Evolutionary conservation across 2,888 invertebrate species (phyloP), one percentile per base, ranked within the genome.

Genomic region (Eretmocerus hayati): DNA sequence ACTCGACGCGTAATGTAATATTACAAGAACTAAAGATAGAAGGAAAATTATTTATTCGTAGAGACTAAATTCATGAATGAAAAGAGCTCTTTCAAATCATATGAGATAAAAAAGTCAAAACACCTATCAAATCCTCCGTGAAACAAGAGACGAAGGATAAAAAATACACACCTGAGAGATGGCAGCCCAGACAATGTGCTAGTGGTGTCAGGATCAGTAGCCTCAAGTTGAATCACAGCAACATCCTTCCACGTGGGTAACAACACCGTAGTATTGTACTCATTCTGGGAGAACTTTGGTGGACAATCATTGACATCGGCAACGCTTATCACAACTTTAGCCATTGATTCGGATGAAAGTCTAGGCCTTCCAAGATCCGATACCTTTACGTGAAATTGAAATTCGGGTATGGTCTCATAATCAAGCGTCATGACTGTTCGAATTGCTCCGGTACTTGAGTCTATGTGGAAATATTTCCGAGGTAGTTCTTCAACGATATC

Each of bases 291-390:
- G 72, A 95, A 94, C 44, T 76, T 74, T 3, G 94, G 94, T n/a
- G 91, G 83, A 59, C 90, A 89, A 67, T 94, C 93, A 73, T 95
- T 93, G 5, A 90, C 84, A 72, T 93, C 90, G 5, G 74, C 77
- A 23, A 95, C 83, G 48, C 76, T 74, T 21, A 96, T 87, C 55
- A 79, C 75, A 13, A 97, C 91, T 52, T 77, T 78, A 0, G 94
- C 92, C 11, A 83, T 81, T 46, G 82, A 83, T 59, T 84, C 84
- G 0, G 91, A 87, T 19, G 85, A 83, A 20, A 91, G 74, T 43
- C 83, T 81, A 2, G 95, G 94, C 55, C 81, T 83, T 1, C 93
- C 95, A 67, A 84, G 76, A 72, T 92, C 92, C 26, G 84, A 81
- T 3, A 89, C 86, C 75, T 87, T 83, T 9, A 94, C 92, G 62